Conservation (phyloP, 2,797 vertebrate species). For the Clarias fuscus region DNA sequence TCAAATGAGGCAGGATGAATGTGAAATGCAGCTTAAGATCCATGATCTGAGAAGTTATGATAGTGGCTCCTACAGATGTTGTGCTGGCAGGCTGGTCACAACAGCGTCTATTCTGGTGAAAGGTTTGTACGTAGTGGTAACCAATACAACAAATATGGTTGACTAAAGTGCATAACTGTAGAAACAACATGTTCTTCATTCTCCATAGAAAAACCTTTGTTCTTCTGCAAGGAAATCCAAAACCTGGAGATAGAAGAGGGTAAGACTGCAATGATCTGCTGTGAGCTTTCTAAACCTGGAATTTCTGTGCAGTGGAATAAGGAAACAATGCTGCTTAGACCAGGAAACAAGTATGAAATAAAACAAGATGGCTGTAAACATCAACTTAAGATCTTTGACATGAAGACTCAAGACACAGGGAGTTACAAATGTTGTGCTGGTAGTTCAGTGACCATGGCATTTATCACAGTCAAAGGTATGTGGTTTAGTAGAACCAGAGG, state of each 20-base stretch:
- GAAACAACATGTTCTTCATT: neutral
- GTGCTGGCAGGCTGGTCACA: constrained; percentile 61
- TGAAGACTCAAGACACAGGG: constrained; percentile 69
- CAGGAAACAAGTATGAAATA: constrained; percentile 39
- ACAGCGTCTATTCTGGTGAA: constrained; percentile 30
- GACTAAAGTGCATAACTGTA: neutral
- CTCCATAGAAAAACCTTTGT: constrained; percentile 34
- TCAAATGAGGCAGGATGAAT: constrained; percentile 70
- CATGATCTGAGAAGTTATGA: constrained; percentile 76
- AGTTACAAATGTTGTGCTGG: constrained; percentile 74
- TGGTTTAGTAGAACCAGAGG: neutral
- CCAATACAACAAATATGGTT: neutral
- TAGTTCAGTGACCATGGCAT: constrained; percentile 67
- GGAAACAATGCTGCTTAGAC: constrained; percentile 14
- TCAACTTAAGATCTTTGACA: constrained; percentile 68
- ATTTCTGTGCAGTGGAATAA: constrained; percentile 41
- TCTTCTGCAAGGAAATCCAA: constrained; percentile 37
- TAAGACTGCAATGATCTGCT: constrained; percentile 9
- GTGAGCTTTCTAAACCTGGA: constrained; percentile 45
- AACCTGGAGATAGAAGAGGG: constrained; percentile 31
- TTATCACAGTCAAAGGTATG: constrained; percentile 74
- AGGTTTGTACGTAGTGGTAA: neutral
- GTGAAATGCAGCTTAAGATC: constrained; percentile 73
- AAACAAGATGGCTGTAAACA: constrained; percentile 61
- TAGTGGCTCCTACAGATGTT: constrained; percentile 79